phyloP scores from a whole-genome alignment of 2,888 invertebrate species.

The Polymixis flavicincta region DNA sequence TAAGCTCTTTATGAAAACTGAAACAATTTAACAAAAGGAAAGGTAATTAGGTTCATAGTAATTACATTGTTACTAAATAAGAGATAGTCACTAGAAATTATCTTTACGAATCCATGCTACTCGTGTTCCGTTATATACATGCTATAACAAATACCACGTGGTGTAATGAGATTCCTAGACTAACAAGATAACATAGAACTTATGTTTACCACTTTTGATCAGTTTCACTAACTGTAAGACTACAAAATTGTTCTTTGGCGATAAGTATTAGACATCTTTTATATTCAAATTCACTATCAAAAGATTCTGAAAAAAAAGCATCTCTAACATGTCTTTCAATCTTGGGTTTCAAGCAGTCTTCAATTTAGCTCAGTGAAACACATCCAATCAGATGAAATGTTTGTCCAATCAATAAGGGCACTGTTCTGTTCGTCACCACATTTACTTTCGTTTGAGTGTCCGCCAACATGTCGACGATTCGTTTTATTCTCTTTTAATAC shows the following conservation, averaged over 20 bases:
- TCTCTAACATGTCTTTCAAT: constrained; percentile 9
- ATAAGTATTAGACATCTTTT: neutral
- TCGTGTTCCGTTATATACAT: constrained; percentile 35
- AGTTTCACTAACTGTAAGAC: neutral
- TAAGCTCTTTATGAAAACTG: constrained; percentile 2
- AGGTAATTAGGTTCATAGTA: constrained; percentile 12
- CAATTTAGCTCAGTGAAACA: constrained; percentile 4
- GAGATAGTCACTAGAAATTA: constrained; percentile 21
- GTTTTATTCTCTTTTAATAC: constrained; percentile 34
- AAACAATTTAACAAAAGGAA: neutral
- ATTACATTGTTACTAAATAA: constrained; percentile 21
- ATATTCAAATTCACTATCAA: neutral
- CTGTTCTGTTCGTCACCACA: constrained; percentile 13
- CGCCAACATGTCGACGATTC: constrained; percentile 21
- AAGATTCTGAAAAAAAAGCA: neutral
- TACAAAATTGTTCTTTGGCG: neutral
- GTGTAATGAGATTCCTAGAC: constrained; percentile 43
- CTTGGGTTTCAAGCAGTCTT: neutral
- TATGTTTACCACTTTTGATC: constrained; percentile 23
- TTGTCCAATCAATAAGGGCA: constrained; percentile 41
- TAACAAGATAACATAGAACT: constrained; percentile 33
- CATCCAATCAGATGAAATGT: constrained; percentile 24
- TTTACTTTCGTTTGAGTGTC: constrained; percentile 19
- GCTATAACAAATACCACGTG: constrained; percentile 56
- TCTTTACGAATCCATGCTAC: constrained; percentile 41